phyloP scores from a whole-genome alignment of 2,888 invertebrate genomes.

The Stegophylla sp. region DNA sequence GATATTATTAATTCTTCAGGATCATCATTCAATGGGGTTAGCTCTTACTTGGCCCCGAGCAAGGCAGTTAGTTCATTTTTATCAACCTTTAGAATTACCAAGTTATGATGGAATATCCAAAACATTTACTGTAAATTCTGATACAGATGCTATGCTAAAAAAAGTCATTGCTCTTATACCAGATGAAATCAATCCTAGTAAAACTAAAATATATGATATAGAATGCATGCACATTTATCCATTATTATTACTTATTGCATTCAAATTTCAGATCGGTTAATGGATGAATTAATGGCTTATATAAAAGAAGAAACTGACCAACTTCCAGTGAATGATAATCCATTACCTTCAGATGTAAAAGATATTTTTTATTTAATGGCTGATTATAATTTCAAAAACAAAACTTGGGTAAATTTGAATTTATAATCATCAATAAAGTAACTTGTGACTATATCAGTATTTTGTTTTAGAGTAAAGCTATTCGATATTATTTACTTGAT shows the following conservation, averaged over 20 bases:
- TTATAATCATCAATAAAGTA: slow-evolving; percentile 14
- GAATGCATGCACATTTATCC: background rate
- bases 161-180: slow-evolving; percentile 76
- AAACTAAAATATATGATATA: slow-evolving; percentile 23
- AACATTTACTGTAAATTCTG: slow-evolving; percentile 72
- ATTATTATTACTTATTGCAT: background rate
- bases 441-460: background rate
- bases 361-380: slow-evolving; percentile 82
- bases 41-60: slow-evolving; percentile 77
- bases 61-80: slow-evolving; percentile 70
- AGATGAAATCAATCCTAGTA: slow-evolving; percentile 72
- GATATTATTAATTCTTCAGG: slow-evolving; percentile 67
- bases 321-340: slow-evolving; percentile 66
- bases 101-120: slow-evolving; percentile 78
- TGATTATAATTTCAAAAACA: slow-evolving; percentile 87
- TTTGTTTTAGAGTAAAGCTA: slow-evolving; percentile 66
- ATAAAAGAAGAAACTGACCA: slow-evolving; percentile 71
- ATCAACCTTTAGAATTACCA: slow-evolving; percentile 69
- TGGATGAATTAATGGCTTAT: slow-evolving; percentile 73
- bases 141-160: slow-evolving; percentile 78
- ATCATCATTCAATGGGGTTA: slow-evolving; percentile 77
- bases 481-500: slow-evolving; percentile 84
- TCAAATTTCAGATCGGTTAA: slow-evolving; percentile 65
- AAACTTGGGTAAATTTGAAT: slow-evolving; percentile 61
- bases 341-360: slow-evolving; percentile 61